Percentiles rank a stretch among this genome's conserved stretches.
phyloP scores from a whole-genome alignment of 1,140 invertebrate genomes.

The Penaeus japonicus region DNA sequence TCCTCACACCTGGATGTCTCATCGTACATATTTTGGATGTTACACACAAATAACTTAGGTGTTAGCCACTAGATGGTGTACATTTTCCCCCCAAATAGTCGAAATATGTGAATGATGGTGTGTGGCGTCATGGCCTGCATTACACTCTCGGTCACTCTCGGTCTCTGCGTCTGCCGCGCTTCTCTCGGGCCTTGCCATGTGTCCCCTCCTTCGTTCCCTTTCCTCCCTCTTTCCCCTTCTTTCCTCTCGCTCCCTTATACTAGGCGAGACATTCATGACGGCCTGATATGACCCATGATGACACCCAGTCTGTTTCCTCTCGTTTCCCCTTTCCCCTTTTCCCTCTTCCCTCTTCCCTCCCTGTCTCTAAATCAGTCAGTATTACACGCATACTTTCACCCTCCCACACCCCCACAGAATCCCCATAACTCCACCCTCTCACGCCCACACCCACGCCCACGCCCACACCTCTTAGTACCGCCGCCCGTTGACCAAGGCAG shows the following conservation, averaged over 20 bases:
- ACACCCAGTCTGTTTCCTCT: too few relatives aligned
- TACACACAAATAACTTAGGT: not conserved
- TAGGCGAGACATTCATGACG: too few relatives aligned
- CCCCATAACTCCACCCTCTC: too few relatives aligned
- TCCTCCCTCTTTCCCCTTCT: too few relatives aligned
- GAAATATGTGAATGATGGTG: not conserved
- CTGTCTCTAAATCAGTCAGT: too few relatives aligned
- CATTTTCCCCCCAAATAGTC: not conserved
- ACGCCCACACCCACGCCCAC: too few relatives aligned
- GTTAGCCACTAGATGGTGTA: not conserved
- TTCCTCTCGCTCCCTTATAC: not conserved
- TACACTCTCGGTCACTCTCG: not conserved
- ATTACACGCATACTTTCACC: too few relatives aligned
- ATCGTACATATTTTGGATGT: not conserved
- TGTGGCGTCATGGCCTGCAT: not conserved
- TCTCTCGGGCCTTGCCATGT: not conserved
- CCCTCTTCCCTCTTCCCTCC: too few relatives aligned
- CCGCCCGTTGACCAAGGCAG: too few relatives aligned
- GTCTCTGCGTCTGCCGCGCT: not conserved
- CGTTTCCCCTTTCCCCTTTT: not conserved
- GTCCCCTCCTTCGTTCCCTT: not conserved
- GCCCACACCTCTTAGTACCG: too few relatives aligned
- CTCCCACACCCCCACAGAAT: too few relatives aligned
- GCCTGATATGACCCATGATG: too few relatives aligned
- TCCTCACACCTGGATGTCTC: not conserved